Evolutionary conservation across 2,113 vertebrate genomes (phyloP), one percentile per base, ranked within the genome.

Genomic region (Scytalopus superciliaris): DNA sequence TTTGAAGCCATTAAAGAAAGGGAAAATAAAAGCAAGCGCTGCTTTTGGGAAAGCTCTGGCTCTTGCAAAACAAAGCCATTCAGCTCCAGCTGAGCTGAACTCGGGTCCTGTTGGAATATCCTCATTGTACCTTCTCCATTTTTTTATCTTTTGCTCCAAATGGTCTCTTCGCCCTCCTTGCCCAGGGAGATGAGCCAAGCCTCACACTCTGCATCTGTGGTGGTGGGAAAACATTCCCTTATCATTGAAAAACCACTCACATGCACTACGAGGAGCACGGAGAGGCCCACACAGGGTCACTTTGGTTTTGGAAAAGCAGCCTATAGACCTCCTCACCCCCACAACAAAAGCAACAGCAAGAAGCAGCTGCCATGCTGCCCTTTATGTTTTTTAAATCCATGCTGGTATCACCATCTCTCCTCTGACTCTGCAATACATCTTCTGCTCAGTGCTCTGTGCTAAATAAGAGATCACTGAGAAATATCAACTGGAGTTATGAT

Each of bases 401-500:
- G 0, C 37, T 22, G 24, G 49, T 74, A 89, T 80, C 94, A 42
- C 49, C 55, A 93, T 53, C 37, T 78, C 86, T 56, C 67, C 79
- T 83, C 87, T 68, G 85, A 94, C 84, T 96, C 90, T 63, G 90
- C 23, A 12, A 94, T 84, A 73, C 84, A 87, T 93, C 83, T 96
- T 91, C 81, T 84, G 77, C 84, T 84, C 8, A 0, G 53, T 84
- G 79, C 92, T 52, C 91, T 47, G 78, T 31, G 89, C 85, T 96
- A 94, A 96, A 88, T 76, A 94, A 96, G 93, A 95, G 89, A 94
- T 94, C 93, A 89, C 92, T 73, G 86, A 95, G 92, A 95, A 94
- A 90, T 85, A 97, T 91, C 95, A 94, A 92, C 84, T 94, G 66
- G 87, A 93, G 94, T 89, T 91, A 84, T 37, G 77, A 96, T 96